Base-by-base conservation (phyloP, 2,113 vertebrate genomes). In the Bambusicola thoracicus region DNA sequence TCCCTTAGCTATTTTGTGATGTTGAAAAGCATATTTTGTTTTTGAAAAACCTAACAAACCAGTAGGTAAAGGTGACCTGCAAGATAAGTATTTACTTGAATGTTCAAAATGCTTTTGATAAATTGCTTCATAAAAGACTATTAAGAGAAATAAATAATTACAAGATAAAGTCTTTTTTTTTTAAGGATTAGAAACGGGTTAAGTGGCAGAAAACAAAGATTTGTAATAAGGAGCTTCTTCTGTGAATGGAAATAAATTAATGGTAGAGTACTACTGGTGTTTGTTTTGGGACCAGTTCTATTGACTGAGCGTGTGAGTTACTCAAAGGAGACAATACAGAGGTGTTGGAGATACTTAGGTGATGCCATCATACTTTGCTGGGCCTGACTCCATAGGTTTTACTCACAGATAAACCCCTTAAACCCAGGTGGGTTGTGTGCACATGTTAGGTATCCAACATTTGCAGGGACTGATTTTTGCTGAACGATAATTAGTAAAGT, bases 31-130 rank as follows among this genome's bases (percentile, higher is more conserved):
- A 61, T 77, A 94, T 94, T 96, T 95, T 95, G 67, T 11, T 95
- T 95, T 96, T 94, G 51, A 73, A 96, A 85, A 96, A 96, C 48
- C 87, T 95, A 95, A 94, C 89, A 91, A 94, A 96, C 58, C 79
- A 80, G 72, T 89, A 97, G 82, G 92, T 93, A 97, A 96, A 96
- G 74, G 73, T 94, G 68, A 96, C 93, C 65, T 56, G 55, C 68
- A 84, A 90, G 79, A 89, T 81, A 95, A 79, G 66, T 41, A 95
- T 95, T 95, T 96, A 94, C 70, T 94, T 91, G 73, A 70, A 81
- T 95, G 97, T 96, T 81, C n/a, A 96, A 95, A 92, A 95, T 85
- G 32, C 32, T 94, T 95, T 94, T 95, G 32, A 89, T 96, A 95
- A 96, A 43, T 76, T 95, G 59, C 62, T 38, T 93, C 90, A 95